Conservation (phyloP, 2,113 vertebrate genomes). For the Ictalurus furcatus region DNA sequence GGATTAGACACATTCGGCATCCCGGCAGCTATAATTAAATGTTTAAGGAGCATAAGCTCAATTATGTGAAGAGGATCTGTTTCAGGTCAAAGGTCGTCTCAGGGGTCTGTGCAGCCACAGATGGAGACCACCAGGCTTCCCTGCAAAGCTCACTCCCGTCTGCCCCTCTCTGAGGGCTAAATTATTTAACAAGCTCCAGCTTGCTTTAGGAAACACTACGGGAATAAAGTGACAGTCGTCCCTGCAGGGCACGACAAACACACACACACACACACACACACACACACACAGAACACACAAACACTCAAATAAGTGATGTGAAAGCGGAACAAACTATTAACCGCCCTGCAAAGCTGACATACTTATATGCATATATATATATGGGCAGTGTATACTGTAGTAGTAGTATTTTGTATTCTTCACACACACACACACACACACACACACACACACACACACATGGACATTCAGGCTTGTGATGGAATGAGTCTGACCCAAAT, state of each 20-base stretch:
- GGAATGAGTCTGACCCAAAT: constrained; percentile 27
- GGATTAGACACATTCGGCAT: constrained; percentile 69
- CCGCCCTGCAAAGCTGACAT: neutral
- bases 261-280: constrained; percentile 33
- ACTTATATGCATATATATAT: neutral
- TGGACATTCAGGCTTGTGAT: neutral
- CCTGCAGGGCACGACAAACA: neutral
- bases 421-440: neutral
- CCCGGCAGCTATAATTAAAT: constrained; percentile 72
- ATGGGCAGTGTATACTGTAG: neutral
- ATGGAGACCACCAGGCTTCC: constrained; percentile 63
- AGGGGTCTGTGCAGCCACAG: constrained; percentile 56
- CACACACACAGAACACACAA: constrained; percentile 34
- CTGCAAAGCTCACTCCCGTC: constrained; percentile 57
- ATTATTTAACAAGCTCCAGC: constrained; percentile 68
- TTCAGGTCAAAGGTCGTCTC: constrained; percentile 64
- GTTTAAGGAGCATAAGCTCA: constrained; percentile 71
- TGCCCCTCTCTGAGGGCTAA: constrained; percentile 61
- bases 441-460: constrained; percentile 20
- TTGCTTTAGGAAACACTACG: constrained; percentile 52
- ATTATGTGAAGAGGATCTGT: constrained; percentile 70
- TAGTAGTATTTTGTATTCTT: neutral
- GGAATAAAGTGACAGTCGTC: constrained; percentile 39
- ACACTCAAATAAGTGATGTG: neutral
- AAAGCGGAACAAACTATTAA: neutral